A percentile compares a stretch with the other conserved stretches of the same genome.
Conservation (phyloP, 2,797 vertebrate species). For the Agapornis canus region DNA sequence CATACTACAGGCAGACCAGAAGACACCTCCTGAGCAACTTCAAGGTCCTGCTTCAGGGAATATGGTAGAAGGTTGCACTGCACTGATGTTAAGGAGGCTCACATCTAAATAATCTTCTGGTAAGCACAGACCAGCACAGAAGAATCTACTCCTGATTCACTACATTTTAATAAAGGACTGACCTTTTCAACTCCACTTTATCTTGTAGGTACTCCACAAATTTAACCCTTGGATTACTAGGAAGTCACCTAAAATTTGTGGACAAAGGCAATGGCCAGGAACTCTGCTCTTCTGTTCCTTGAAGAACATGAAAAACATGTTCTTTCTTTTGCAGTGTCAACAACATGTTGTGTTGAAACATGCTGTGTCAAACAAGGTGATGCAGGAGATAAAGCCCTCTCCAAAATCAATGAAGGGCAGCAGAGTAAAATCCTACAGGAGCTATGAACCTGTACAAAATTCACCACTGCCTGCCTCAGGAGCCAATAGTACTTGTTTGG, state of each 20-base stretch:
- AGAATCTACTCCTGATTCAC: neutral
- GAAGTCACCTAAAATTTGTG: neutral
- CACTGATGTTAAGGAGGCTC: neutral
- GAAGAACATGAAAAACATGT: neutral
- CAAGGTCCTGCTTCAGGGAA: neutral
- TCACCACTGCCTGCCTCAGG: neutral
- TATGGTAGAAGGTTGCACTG: neutral
- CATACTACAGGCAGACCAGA: neutral
- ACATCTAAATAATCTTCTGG: neutral
- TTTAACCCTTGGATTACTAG: neutral
- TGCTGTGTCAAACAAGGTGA: neutral
- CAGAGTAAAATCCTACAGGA: neutral
- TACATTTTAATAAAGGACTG: neutral
- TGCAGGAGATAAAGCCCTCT: neutral
- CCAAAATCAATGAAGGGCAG: neutral
- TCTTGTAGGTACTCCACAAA: neutral
- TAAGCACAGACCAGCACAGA: neutral
- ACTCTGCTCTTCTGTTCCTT: neutral
- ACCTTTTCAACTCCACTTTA: neutral
- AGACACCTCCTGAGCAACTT: neutral
- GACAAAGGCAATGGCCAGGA: neutral
- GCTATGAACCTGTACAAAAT: neutral
- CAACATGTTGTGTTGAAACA: neutral
- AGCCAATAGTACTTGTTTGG: neutral
- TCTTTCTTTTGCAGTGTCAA: neutral